Percentiles rank a stretch among this genome's conserved stretches.
Conservation (phyloP, 2,113 vertebrate species). For the Craseonycteris thonglongyai region DNA sequence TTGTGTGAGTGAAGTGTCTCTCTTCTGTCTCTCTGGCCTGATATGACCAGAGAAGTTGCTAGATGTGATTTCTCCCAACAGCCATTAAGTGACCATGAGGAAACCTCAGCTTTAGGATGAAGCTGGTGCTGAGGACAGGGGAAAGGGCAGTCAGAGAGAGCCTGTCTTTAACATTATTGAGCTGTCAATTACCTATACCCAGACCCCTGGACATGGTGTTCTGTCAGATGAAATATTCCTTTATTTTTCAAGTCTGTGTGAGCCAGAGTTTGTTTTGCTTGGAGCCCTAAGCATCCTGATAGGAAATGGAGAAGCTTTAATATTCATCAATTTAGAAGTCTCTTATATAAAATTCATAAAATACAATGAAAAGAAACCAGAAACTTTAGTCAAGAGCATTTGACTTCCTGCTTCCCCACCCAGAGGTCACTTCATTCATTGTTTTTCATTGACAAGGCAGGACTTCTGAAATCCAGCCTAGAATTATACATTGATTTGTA, state of each 20-base stretch:
- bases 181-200: neutral
- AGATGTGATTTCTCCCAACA: neutral
- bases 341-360: neutral
- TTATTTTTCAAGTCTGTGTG: neutral
- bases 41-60: neutral
- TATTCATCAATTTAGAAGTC: neutral
- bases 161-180: neutral
- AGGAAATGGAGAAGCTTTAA: neutral
- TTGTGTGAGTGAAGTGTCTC: neutral
- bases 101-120: neutral
- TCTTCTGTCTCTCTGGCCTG: neutral
- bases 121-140: neutral
- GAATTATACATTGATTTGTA: neutral
- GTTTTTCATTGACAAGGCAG: neutral
- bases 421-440: neutral
- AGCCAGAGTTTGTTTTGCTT: neutral
- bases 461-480: neutral
- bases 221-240: neutral
- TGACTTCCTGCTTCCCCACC: neutral
- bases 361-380: neutral
- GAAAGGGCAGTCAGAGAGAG: neutral
- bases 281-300: neutral
- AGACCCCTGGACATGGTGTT: neutral
- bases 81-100: neutral
- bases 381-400: neutral